A percentile compares a stretch with the other conserved stretches of the same genome.
Conservation (phyloP, 2,888 invertebrate genomes). For the Ceriagrion tenellum region DNA sequence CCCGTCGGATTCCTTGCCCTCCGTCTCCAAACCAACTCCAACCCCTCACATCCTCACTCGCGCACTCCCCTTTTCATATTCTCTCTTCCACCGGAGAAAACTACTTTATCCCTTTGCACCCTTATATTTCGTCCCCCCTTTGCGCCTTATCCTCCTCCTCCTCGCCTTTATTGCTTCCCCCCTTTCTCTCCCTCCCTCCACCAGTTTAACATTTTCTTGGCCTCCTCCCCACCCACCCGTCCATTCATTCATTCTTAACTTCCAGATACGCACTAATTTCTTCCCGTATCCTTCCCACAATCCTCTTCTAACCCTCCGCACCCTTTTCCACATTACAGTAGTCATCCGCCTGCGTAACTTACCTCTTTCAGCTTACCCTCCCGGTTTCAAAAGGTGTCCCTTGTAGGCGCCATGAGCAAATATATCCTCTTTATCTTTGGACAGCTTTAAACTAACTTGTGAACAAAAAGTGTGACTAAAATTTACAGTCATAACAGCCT, state of each 20-base stretch:
- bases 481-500: neutral
- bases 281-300: neutral
- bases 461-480: neutral
- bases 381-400: neutral
- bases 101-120: slow-evolving; percentile 65
- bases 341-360: neutral
- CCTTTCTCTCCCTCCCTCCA: neutral
- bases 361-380: neutral
- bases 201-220: slow-evolving; percentile 23
- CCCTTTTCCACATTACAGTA: neutral
- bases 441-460: neutral
- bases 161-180: neutral
- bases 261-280: slow-evolving; percentile 18
- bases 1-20: neutral
- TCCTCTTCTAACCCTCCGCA: neutral
- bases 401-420: neutral
- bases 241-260: slow-evolving; percentile 12
- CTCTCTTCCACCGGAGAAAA: neutral
- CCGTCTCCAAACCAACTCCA: neutral
- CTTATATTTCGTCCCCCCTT: slow-evolving; percentile 14
- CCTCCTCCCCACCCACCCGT: neutral
- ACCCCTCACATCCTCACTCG: neutral
- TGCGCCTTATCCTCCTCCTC: slow-evolving; percentile 20
- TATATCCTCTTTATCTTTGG: neutral
- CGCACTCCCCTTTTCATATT: neutral